Conservation (phyloP, 2,888 invertebrate genomes). For the Disparrhopalites patrizii region DNA sequence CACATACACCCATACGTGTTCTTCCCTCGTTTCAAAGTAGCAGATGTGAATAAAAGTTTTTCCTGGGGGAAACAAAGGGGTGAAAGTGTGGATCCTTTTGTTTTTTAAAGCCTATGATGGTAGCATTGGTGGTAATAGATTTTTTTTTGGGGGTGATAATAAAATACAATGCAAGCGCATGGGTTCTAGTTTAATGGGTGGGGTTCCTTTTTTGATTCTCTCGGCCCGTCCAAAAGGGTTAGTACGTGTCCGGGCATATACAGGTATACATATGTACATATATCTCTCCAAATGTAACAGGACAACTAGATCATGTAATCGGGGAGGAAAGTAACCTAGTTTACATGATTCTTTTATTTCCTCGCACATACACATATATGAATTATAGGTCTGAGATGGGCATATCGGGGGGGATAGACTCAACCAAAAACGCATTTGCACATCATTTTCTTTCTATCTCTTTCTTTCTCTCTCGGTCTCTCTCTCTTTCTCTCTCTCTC, state of each 20-base stretch:
- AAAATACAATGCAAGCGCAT: slow-evolving; percentile 33
- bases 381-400: too few species aligned
- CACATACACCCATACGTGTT: too few species aligned
- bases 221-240: not conserved
- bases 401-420: too few species aligned
- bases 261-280: not conserved
- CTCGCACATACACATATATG: too few species aligned
- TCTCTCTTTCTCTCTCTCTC: too few species aligned
- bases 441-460: not conserved
- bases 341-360: too few species aligned
- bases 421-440: too few species aligned
- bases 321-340: not conserved
- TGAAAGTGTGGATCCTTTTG: too few species aligned
- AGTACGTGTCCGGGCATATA: not conserved
- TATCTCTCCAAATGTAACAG: not conserved
- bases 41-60: too few species aligned
- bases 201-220: slow-evolving; percentile 28
- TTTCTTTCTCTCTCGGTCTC: too few species aligned
- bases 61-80: not conserved
- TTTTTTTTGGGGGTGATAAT: too few species aligned
- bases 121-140: not conserved
- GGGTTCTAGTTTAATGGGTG: slow-evolving; percentile 43
- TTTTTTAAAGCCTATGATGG: not conserved
- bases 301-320: not conserved
- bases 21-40: too few species aligned